These are phyloP conservation scores for Remorina albescens DNA, from an alignment of 2,797 vertebrate genomes.

Conservation along the genomic window DNA sequence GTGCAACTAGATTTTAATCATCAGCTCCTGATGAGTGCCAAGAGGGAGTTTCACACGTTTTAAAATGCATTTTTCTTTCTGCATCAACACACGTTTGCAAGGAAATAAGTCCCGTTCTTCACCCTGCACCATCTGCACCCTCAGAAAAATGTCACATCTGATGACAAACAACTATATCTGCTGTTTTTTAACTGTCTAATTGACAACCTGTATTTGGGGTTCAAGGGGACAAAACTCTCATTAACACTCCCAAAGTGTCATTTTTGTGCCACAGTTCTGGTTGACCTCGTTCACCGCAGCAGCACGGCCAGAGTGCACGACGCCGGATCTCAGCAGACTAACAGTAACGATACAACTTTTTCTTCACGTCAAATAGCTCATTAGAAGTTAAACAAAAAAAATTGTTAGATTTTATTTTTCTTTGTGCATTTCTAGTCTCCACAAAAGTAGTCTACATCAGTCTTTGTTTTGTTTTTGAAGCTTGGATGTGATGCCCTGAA, in stretches of 20 bases:
- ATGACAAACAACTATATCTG: constrained; percentile 33
- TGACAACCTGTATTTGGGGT: constrained; percentile 8
- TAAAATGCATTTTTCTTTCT: too few species aligned
- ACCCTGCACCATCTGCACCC: constrained; percentile 28
- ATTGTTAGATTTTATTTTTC: constrained; percentile 39
- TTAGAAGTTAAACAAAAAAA: constrained; percentile 51
- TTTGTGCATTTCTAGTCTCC: constrained; percentile 16
- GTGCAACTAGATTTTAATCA: constrained; percentile 12
- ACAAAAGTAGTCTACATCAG: constrained; percentile 21
- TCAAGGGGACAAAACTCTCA: constrained; percentile 13
- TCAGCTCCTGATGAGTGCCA: constrained; percentile 8
- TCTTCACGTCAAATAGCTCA: constrained; percentile 56
- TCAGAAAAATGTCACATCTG: constrained; percentile 36
- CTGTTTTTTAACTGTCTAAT: not conserved
- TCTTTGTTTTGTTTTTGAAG: constrained; percentile 33
- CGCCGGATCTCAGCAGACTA: constrained; percentile 41
- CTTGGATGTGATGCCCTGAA: constrained; percentile 44
- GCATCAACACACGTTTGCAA: too few species aligned
- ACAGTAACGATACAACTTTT: constrained; percentile 59
- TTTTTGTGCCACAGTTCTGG: constrained; percentile 38
- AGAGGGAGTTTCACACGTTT: constrained; percentile 30
- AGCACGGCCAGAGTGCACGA: constrained; percentile 11
- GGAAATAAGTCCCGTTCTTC: constrained; percentile 14
- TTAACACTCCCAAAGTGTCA: constrained; percentile 42
- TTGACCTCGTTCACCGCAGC: constrained; percentile 52